phyloP scores from a whole-genome alignment of 2,113 vertebrate genomes.

The Chaetodon auriga region DNA sequence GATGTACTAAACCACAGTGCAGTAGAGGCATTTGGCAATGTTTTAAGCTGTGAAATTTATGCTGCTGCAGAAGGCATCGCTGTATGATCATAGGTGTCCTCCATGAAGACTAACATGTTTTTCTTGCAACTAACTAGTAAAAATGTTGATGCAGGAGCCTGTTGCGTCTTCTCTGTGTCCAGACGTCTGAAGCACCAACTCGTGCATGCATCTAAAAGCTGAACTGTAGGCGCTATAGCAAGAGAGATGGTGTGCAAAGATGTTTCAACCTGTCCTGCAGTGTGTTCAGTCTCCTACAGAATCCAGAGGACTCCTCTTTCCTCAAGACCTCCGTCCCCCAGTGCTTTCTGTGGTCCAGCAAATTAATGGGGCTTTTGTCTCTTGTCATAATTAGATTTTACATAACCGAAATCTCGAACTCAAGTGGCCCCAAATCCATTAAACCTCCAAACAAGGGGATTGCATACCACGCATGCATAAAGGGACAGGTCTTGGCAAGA shows the following conservation, averaged over 20 bases:
- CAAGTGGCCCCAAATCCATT: constrained; percentile 47
- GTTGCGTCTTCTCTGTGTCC: constrained; percentile 3
- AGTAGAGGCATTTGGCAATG: constrained; percentile 5
- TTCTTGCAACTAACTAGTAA: constrained; percentile 37
- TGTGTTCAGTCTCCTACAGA: neutral
- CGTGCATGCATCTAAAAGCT: neutral
- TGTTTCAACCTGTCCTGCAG: constrained; percentile 16
- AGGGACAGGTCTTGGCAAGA: constrained; percentile 28
- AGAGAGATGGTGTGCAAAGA: neutral
- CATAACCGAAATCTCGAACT: constrained; percentile 36
- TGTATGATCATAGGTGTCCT: constrained; percentile 18
- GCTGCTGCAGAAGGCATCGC: neutral
- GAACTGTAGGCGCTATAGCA: neutral
- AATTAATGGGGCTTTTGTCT: constrained; percentile 50
- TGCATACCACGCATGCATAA: constrained; percentile 27
- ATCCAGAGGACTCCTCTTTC: neutral
- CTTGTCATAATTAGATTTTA: constrained; percentile 43
- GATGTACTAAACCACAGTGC: neutral
- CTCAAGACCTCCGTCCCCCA: neutral
- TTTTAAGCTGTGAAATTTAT: constrained; percentile 37
- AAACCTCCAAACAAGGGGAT: constrained; percentile 52
- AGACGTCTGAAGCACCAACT: neutral
- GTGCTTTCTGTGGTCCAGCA: neutral
- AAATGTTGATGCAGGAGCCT: constrained; percentile 18
- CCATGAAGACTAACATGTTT: constrained; percentile 31